Conservation (phyloP, 2,888 invertebrate genomes). For the Leptinotarsa tumamoca region DNA sequence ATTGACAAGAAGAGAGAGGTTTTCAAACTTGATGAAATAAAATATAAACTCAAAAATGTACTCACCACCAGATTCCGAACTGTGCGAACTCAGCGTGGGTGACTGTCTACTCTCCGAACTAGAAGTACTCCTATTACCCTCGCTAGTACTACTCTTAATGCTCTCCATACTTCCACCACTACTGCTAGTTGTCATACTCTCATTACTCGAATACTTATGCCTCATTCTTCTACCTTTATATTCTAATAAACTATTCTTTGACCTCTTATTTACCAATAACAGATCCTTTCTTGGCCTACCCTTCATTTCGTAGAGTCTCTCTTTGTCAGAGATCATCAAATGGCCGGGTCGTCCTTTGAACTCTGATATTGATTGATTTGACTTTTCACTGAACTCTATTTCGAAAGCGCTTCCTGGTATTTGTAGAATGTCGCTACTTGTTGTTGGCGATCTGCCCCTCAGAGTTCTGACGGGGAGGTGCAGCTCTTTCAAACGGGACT, state of each 20-base stretch:
- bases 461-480: constrained; percentile 80
- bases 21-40: background rate
- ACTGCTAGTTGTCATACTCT: constrained; percentile 89
- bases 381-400: constrained; percentile 59
- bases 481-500: constrained; percentile 79
- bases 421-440: constrained; percentile 70
- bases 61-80: constrained; percentile 82
- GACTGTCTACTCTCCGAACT: constrained; percentile 88
- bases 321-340: constrained; percentile 71
- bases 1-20: background rate
- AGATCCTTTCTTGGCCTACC: constrained; percentile 73
- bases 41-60: background rate
- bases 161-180: constrained; percentile 91
- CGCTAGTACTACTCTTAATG: constrained; percentile 86
- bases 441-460: constrained; percentile 72
- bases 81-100: constrained; percentile 86
- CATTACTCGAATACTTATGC: constrained; percentile 80
- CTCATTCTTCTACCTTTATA: constrained; percentile 75
- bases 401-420: constrained; percentile 60
- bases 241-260: constrained; percentile 63
- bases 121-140: constrained; percentile 86
- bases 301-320: constrained; percentile 74
- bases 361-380: constrained; percentile 68
- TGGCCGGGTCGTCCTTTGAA: constrained; percentile 69
- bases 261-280: constrained; percentile 58